A percentile compares a stretch with the other conserved stretches of the same genome.
These are phyloP conservation scores for Lepetodrilus schrolli DNA, from an alignment of 2,888 invertebrate genomes.

Conservation along the genomic window DNA sequence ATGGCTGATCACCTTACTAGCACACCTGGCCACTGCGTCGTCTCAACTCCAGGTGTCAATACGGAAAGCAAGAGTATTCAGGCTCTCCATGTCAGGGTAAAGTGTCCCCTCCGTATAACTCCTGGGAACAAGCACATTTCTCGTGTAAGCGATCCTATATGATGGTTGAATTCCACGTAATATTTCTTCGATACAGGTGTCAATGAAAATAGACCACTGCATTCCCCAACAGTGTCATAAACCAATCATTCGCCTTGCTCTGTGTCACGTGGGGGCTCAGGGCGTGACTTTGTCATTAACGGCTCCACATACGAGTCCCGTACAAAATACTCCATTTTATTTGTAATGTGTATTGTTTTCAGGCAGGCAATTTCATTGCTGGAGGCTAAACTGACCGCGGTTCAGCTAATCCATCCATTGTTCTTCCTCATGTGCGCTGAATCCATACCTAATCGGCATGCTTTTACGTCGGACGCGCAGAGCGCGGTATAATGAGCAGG, in stretches of 20 bases:
- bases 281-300: conserved; percentile 18
- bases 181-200: conserved; percentile 28
- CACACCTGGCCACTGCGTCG: background rate
- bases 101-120: background rate
- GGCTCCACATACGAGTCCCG: no score
- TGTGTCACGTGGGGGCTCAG: background rate
- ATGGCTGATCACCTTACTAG: background rate
- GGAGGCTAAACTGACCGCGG: background rate
- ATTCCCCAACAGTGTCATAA: conserved; percentile 24
- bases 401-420: background rate
- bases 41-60: background rate
- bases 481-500: background rate
- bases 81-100: conserved; percentile 23
- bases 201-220: conserved; percentile 26
- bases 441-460: background rate
- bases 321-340: no score
- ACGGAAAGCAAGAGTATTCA: background rate
- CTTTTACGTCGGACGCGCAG: no score
- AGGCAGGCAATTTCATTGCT: background rate
- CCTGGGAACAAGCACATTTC: background rate
- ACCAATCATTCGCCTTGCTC: background rate
- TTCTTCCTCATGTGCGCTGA: background rate
- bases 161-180: conserved; percentile 22
- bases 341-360: no score
- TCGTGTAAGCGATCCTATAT: background rate